These are phyloP conservation scores for Cataglyphis rosenhaueri DNA, from an alignment of 2,888 invertebrate genomes.

Conservation along the genomic window DNA sequence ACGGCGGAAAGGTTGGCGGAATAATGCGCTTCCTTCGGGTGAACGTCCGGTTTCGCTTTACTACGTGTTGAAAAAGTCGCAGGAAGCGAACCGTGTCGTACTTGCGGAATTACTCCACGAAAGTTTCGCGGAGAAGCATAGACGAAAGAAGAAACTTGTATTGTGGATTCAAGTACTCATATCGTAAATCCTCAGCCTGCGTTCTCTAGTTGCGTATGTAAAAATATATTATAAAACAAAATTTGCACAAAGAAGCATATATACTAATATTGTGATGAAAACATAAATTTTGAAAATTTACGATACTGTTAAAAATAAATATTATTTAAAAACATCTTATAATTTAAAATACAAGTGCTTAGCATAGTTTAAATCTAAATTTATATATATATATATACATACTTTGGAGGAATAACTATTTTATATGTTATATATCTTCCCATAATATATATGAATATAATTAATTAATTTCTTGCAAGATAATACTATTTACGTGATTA, in stretches of 20 bases:
- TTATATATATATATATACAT: too few species aligned
- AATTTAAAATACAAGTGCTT: not conserved
- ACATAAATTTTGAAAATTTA: constrained; percentile 2
- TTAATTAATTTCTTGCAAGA: not conserved
- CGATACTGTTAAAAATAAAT: not conserved
- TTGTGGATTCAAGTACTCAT: constrained; percentile 32
- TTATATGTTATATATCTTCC: not conserved
- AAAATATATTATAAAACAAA: not conserved
- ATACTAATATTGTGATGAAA: not conserved
- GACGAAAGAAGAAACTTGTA: constrained; percentile 46
- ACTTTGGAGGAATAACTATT: not conserved
- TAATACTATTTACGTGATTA: not conserved
- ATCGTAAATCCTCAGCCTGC: constrained; percentile 14
- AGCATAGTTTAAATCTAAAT: not conserved
- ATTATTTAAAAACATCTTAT: not conserved
- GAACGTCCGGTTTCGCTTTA: constrained; percentile 64
- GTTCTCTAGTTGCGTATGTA: not conserved
- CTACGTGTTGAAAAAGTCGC: constrained; percentile 67
- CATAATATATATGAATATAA: not conserved
- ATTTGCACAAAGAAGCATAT: not conserved
- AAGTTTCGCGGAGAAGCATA: constrained; percentile 47
- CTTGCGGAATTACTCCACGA: constrained; percentile 44
- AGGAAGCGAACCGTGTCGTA: constrained; percentile 60
- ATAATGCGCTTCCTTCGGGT: constrained; percentile 64
- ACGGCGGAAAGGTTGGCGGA: constrained; percentile 66